Evolutionary conservation across 2,113 vertebrate genomes (phyloP).

Genomic region (Malurus melanocephalus): DNA sequence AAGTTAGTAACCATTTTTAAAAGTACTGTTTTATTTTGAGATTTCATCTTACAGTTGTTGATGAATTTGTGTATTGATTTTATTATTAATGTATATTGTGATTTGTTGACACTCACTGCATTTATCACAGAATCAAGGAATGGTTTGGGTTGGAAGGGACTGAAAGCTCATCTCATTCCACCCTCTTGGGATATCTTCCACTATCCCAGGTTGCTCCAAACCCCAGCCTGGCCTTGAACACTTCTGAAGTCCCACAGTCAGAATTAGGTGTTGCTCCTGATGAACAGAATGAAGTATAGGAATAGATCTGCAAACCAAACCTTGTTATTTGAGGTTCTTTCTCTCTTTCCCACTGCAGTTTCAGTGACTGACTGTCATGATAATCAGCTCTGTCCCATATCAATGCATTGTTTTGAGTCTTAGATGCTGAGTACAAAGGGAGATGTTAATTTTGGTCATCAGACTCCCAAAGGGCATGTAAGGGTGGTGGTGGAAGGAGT

Average conservation of each 20-base stretch:
- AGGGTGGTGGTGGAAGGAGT: neutral
- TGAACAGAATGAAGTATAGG: neutral
- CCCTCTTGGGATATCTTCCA: neutral
- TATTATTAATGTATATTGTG: neutral
- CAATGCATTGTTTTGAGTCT: neutral
- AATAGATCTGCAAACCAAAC: neutral
- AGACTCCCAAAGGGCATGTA: neutral
- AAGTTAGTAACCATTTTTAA: neutral
- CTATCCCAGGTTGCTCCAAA: neutral
- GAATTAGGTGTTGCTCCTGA: neutral
- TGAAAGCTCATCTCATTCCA: neutral
- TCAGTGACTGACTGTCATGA: neutral
- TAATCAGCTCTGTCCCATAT: neutral
- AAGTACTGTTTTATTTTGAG: neutral
- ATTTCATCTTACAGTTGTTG: neutral
- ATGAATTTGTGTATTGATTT: neutral
- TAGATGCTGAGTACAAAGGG: accelerated
- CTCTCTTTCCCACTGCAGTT: neutral
- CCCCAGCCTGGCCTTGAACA: neutral
- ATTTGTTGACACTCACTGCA: neutral
- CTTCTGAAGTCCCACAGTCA: neutral
- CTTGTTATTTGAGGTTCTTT: neutral
- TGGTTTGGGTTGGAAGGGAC: neutral
- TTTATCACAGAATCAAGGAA: neutral
- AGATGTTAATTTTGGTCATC: neutral